Percentiles rank a stretch among this genome's conserved stretches.
phyloP scores from a whole-genome alignment of 2,113 vertebrate species.

The Peromyscus leucopus region DNA sequence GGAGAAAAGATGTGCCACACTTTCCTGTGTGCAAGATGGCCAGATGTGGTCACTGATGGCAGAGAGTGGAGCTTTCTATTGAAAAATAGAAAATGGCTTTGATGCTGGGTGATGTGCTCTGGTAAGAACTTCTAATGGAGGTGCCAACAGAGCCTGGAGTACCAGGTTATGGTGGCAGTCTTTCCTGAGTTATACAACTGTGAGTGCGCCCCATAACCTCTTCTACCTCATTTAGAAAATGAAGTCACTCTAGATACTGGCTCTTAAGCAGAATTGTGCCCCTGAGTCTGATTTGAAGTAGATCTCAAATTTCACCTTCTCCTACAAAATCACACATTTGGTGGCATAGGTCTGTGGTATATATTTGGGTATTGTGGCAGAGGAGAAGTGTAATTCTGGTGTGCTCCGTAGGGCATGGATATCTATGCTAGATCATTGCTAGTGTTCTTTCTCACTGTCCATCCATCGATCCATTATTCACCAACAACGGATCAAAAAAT shows the following conservation, averaged over 20 bases:
- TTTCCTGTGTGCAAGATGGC: not conserved
- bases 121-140: not conserved
- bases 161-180: not conserved
- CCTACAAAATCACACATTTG: not conserved
- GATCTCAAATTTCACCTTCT: not conserved
- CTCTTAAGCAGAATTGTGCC: not conserved
- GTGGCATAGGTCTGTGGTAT: rapidly evolving
- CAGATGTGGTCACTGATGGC: not conserved
- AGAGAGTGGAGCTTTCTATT: not conserved
- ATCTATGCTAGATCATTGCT: not conserved
- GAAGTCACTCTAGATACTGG: not conserved
- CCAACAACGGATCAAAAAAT: slow-evolving; percentile 2
- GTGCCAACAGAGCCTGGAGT: not conserved
- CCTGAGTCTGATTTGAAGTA: slow-evolving; percentile 4
- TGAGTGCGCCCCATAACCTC: not conserved
- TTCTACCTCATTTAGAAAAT: not conserved
- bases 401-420: not conserved
- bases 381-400: not conserved
- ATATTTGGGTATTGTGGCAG: not conserved
- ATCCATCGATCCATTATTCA: not conserved
- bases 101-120: not conserved
- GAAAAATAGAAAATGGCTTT: not conserved
- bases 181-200: not conserved
- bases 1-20: not conserved
- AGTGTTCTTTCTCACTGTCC: not conserved